phyloP scores from a whole-genome alignment of 2,888 invertebrate genomes.

The Melieria omissa region DNA sequence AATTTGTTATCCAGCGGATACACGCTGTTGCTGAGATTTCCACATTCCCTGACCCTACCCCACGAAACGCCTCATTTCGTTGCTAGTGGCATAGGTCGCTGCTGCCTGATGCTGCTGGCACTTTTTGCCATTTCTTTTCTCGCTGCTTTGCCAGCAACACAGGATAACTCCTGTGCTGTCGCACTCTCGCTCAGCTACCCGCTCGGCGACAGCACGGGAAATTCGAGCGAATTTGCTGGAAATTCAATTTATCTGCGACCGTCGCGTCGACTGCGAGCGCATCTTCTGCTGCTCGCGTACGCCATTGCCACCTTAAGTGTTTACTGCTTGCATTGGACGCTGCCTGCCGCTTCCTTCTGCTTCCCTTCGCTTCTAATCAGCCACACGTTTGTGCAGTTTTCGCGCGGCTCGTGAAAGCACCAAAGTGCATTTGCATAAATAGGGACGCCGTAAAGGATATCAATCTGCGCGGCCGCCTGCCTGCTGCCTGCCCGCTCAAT shows the following conservation, averaged over 20 bases:
- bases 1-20: background rate
- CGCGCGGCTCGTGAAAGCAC: too few species aligned
- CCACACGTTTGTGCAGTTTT: too few species aligned
- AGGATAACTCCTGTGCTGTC: background rate
- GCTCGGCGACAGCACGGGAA: slow-evolving; percentile 11
- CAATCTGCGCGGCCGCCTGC: too few species aligned
- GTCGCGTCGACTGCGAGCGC: background rate
- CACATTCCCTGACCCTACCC: background rate
- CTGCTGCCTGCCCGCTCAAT: too few species aligned
- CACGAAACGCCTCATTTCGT: background rate
- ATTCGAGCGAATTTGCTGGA: slow-evolving; percentile 22
- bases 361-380: background rate
- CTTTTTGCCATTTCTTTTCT: background rate
- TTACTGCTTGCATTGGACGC: background rate
- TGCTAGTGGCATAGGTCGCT: slow-evolving; percentile 30
- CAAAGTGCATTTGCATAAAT: too few species aligned
- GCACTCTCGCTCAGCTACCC: background rate
- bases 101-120: background rate
- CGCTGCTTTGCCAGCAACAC: background rate
- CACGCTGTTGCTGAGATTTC: slow-evolving; percentile 4
- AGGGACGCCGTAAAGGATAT: too few species aligned
- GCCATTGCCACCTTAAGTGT: background rate
- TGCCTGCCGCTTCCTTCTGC: background rate
- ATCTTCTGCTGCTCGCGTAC: background rate
- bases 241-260: slow-evolving; percentile 14